phyloP scores from a whole-genome alignment of 2,888 invertebrate genomes.

The Tetramorium bicarinatum region DNA sequence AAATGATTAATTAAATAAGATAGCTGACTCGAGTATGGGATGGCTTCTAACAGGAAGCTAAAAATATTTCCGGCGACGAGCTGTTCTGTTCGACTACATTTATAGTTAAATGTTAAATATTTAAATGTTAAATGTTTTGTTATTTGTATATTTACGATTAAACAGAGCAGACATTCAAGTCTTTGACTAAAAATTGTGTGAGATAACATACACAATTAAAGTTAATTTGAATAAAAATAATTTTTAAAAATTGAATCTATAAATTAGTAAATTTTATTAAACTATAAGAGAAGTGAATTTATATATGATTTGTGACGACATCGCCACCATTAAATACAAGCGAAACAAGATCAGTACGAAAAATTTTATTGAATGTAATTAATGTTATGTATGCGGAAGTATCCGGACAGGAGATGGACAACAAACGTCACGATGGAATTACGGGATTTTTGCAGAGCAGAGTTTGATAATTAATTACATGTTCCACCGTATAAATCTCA shows the following conservation, averaged over 20 bases:
- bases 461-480: conserved; percentile 71
- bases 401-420: conserved; percentile 30
- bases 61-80: background rate
- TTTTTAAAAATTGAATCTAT: background rate
- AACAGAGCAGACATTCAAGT: background rate
- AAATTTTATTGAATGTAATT: conserved; percentile 33
- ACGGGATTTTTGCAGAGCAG: conserved; percentile 57
- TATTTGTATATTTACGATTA: background rate
- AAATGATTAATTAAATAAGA: conserved; percentile 10
- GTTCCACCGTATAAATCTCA: conserved; percentile 66
- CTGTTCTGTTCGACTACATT: background rate
- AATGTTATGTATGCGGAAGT: conserved; percentile 51
- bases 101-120: background rate
- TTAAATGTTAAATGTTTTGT: background rate
- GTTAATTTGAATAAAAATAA: background rate
- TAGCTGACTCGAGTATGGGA: background rate
- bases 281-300: background rate
- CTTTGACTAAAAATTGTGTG: background rate
- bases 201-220: background rate
- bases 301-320: background rate
- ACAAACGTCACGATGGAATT: conserved; percentile 40
- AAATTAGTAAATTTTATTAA: background rate
- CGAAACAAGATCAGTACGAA: background rate
- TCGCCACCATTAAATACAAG: background rate
- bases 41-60: background rate